These are phyloP conservation scores for Lissocephala sabroskyi DNA, from an alignment of 2,888 invertebrate genomes.

Conservation along the genomic window DNA sequence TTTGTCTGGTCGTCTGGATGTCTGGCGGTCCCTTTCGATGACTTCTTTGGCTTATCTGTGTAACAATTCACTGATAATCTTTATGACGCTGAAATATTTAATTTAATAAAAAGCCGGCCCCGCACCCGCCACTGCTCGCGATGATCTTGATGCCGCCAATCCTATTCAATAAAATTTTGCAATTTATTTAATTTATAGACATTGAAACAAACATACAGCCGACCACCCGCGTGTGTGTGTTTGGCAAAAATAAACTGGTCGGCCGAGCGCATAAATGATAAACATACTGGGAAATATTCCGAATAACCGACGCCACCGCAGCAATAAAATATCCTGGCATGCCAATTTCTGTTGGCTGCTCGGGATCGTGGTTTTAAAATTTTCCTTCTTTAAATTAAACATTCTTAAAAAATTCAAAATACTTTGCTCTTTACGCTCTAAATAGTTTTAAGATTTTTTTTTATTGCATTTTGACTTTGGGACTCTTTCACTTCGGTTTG, in stretches of 20 bases:
- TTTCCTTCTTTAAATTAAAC: no score
- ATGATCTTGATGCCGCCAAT: no score
- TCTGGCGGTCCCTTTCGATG: constrained; percentile 41
- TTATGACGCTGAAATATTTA: constrained; percentile 61
- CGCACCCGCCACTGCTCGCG: constrained; percentile 3
- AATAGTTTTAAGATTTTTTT: no score
- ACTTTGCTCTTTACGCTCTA: no score
- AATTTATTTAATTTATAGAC: constrained; percentile 63
- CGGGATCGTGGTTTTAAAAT: no score
- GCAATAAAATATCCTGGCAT: constrained; percentile 42
- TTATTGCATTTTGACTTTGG: background rate
- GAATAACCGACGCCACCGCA: constrained; percentile 40
- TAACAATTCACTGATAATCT: constrained; percentile 65
- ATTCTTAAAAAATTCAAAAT: no score
- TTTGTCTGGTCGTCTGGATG: constrained; percentile 17
- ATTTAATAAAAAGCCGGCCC: constrained; percentile 44
- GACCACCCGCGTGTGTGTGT: background rate
- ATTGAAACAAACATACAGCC: background rate
- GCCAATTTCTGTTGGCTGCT: constrained; percentile 11
- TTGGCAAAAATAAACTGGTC: constrained; percentile 22
- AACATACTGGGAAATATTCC: constrained; percentile 57
- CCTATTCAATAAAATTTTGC: constrained; percentile 45
- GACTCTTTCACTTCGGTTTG: constrained; percentile 3
- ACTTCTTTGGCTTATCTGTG: no score
- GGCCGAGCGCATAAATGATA: constrained; percentile 54